Evolutionary conservation across 2,797 vertebrate species (phyloP), one percentile per base, ranked within the genome.

Genomic region (Hirundo rustica): DNA sequence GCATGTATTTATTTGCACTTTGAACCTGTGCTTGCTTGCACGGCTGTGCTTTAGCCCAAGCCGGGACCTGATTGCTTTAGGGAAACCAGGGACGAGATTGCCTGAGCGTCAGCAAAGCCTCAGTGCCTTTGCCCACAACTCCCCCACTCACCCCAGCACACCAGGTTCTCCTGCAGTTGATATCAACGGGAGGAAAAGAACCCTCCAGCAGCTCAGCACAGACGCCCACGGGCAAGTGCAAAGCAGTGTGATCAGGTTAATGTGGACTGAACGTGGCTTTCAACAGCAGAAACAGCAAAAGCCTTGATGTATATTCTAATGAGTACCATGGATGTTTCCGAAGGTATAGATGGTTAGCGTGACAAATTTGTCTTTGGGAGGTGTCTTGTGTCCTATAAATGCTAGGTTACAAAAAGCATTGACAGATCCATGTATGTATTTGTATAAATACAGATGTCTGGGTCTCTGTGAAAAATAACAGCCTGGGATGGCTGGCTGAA

Each of bases 1-100:
- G 93, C 94, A 90, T 30, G 8, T 94, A 92, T 93, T 96, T 95
- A 81, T 90, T 95, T 96, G 94, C 92, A 95, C 95, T 95, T 95
- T 90, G 95, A 95, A 94, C 93, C 93, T 88, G 92, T 81, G 70
- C 83, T 94, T 90, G 60, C 94, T 93, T 92, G 89, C 58, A 91
- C 0, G 5, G 76, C 64, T 80, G 53, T 81, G 79, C 85, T 92
- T 86, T 66, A 81, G 90, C 90, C 87, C 93, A 45, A 8, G 66
- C 90, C 94, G 94, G 85, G 92, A 87, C 86, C 71, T 70, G 81
- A 79, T 68, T 94, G 89, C 91, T 95, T 79, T 66, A 93, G 81
- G 91, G 84, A 67, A 94, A 92, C 54, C 70, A 58, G 70, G 93
- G 66, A 85, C 0, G 1, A 90, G 85, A 53, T 60, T 86, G 88